These are phyloP conservation scores for Lophochroa leadbeateri DNA, from an alignment of 2,113 vertebrate species.

Conservation along the genomic window DNA sequence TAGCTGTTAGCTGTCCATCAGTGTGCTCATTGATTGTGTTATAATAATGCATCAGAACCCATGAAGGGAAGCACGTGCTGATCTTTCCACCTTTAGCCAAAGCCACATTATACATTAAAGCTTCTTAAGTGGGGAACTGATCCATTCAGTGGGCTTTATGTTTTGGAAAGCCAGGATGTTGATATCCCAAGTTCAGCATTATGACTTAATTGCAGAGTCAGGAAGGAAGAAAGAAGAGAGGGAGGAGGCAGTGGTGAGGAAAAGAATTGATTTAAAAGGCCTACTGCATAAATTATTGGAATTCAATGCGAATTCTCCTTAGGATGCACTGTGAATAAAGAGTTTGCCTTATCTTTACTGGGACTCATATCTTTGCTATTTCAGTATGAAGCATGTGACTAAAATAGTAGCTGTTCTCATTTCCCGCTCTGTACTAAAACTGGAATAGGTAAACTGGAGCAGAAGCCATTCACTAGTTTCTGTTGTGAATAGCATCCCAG, in stretches of 20 bases:
- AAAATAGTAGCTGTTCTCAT: not conserved
- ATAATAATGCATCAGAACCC: not conserved
- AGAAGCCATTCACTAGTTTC: not conserved
- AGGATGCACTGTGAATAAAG: not conserved
- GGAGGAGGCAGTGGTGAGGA: not conserved
- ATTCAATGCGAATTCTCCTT: not conserved
- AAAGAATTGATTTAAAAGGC: constrained; percentile 16
- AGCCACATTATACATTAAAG: not conserved
- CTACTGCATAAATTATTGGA: constrained; percentile 20
- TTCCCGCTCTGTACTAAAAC: not conserved
- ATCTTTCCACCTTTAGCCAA: not conserved
- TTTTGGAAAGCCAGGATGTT: constrained; percentile 18
- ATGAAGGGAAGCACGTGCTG: rapidly evolving
- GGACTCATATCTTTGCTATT: not conserved
- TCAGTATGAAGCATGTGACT: not conserved
- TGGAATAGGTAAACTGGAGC: not conserved
- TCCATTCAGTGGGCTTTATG: not conserved
- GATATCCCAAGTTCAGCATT: not conserved
- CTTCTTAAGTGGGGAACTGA: not conserved
- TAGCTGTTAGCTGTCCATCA: not conserved
- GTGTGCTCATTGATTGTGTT: not conserved
- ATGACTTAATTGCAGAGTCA: not conserved
- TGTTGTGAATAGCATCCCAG: not conserved
- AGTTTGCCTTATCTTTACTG: not conserved
- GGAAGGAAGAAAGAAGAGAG: not conserved